A percentile compares a stretch with the other conserved stretches of the same genome.
These are phyloP conservation scores for Pavo muticus DNA, from an alignment of 2,113 vertebrate species.

Conservation along the genomic window DNA sequence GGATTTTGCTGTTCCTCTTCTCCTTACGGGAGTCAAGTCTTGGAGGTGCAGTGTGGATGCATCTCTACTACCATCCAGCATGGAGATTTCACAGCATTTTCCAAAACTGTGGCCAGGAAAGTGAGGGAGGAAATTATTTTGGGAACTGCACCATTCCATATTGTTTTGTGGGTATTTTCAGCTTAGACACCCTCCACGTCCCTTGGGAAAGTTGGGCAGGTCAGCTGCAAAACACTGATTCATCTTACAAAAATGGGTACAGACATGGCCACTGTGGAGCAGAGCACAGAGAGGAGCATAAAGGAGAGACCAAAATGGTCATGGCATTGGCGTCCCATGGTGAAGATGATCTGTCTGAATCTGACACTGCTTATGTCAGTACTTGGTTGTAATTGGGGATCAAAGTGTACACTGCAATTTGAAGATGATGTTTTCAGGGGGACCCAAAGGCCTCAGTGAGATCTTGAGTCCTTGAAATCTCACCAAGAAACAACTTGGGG, in stretches of 20 bases:
- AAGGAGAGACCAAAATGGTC: neutral
- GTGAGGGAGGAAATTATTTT: neutral
- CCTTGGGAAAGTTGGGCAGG: neutral
- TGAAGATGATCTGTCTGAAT: neutral
- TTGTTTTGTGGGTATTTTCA: neutral
- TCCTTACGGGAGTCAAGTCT: neutral
- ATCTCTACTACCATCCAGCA: neutral
- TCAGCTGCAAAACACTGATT: neutral
- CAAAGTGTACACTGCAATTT: neutral
- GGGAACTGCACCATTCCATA: neutral
- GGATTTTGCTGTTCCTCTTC: conserved; percentile 15
- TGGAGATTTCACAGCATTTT: neutral
- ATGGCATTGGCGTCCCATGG: accelerated
- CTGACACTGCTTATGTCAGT: neutral
- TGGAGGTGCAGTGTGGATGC: neutral
- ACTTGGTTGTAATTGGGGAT: neutral
- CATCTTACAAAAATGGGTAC: neutral
- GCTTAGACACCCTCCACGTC: neutral
- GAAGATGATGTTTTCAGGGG: neutral
- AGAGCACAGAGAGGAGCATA: neutral
- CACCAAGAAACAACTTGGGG: neutral
- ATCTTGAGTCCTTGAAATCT: neutral
- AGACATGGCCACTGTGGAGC: neutral
- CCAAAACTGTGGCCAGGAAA: neutral
- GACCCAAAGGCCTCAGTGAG: neutral